Base-by-base conservation (phyloP, 2,797 vertebrate species). In the Odontamblyopus lacepedii region DNA sequence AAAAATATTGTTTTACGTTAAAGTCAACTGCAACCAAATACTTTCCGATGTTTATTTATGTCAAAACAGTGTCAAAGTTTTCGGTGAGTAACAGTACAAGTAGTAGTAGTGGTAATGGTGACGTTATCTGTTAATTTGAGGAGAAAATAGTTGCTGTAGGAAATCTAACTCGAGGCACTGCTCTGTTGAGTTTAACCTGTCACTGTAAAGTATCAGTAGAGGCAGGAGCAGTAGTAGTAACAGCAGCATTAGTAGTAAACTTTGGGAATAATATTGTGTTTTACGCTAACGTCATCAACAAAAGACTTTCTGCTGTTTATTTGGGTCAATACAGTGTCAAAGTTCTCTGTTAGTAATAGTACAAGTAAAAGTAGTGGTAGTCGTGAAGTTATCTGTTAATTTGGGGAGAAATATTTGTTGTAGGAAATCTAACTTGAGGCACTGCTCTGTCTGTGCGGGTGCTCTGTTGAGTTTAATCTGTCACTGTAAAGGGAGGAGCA, bases 1-100 rank as follows among this genome's bases (percentile, higher is more conserved):
- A 88, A 91, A 85, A 87, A 76, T 89, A 91, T 92, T 87, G 88
- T 92, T 92, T 92, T 90, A 86, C 88, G 90, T 92, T 82, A 79
- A 86, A 71, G 78, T 82, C 81, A 86, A 85, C 30, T 86, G 85
- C 80, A 88, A 85, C 85, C 84, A 90, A 88, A 87, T 86, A 88
- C 84, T 90, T 92, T 88, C 88, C 84, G 85, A 85, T 77, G 88
- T 85, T 85, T 90, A 83, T 88, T 87, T 89, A 78, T 89, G 91
- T 91, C 90, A 88, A 88, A 91, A 92, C 85, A 72, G 86, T 84
- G 41, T 44, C 32, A 35, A 35, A 35, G 4, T 35, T 0, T 35
- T 35, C 32, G 6, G 32, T 35, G 6, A 35, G 6, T 6, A 35
- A 1, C 1, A 35, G 32, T 35, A 35, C 32, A 35, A 35, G 32